These are phyloP conservation scores for Papilio elwesi DNA, from an alignment of 2,888 invertebrate species.

Conservation along the genomic window DNA sequence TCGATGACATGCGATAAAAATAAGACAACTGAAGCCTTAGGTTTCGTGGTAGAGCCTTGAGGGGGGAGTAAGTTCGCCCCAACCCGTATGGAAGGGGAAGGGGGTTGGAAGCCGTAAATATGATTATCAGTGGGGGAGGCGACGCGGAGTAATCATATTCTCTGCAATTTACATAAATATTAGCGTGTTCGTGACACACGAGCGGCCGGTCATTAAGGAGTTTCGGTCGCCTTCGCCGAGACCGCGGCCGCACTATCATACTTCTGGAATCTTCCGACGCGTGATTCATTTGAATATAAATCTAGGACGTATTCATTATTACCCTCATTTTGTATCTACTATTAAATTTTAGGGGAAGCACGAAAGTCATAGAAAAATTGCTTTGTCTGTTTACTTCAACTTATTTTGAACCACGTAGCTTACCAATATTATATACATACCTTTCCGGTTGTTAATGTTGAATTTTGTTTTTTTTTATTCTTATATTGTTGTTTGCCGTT, in stretches of 20 bases:
- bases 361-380: not conserved
- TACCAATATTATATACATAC: too few species aligned
- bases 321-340: conserved; percentile 1
- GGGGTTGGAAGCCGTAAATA: conserved; percentile 75
- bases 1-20: not conserved
- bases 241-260: conserved; percentile 33
- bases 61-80: conserved; percentile 22
- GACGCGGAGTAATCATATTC: conserved; percentile 83
- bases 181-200: conserved; percentile 82
- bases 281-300: conserved; percentile 42
- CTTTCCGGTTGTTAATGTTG: too few species aligned
- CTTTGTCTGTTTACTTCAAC: not conserved
- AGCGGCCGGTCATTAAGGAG: conserved; percentile 65
- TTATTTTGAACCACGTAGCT: too few species aligned
- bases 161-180: conserved; percentile 84
- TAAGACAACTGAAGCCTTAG: conserved; percentile 13
- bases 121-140: conserved; percentile 83
- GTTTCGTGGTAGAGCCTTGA: conserved; percentile 20
- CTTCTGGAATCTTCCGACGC: conserved; percentile 25
- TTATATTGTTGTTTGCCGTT: too few species aligned
- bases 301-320: conserved; percentile 32
- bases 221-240: conserved; percentile 55
- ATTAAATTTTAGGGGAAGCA: not conserved
- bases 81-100: conserved; percentile 37
- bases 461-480: too few species aligned